phyloP scores from a whole-genome alignment of 1,140 invertebrate species.

The Musca vetustissima region DNA sequence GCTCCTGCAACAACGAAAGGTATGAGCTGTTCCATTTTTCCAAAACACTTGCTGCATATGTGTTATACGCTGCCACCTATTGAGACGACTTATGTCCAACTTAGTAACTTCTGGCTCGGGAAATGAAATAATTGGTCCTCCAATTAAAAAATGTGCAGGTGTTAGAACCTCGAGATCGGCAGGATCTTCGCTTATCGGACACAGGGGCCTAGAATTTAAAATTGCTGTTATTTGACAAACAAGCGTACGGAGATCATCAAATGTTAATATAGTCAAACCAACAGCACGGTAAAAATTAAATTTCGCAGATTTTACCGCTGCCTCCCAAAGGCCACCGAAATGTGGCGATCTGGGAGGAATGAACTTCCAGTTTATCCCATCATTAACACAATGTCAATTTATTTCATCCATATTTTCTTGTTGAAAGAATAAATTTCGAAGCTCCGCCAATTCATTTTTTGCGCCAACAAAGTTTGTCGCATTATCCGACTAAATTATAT shows the following conservation, averaged over 20 bases:
- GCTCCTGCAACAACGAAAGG: no score
- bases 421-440: not conserved
- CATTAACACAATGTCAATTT: not conserved
- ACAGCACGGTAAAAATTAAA: not conserved
- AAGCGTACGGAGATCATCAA: conserved; percentile 27
- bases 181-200: not conserved
- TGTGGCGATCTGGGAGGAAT: conserved; percentile 26
- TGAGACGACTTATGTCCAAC: conserved; percentile 1
- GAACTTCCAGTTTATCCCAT: conserved; percentile 23
- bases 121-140: conserved; percentile 32
- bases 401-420: not conserved
- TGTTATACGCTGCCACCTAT: conserved; percentile 28
- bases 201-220: conserved; percentile 7
- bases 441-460: conserved; percentile 20
- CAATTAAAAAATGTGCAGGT: not conserved
- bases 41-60: conserved; percentile 7
- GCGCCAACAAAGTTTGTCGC: conserved; percentile 19
- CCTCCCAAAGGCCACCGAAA: conserved; percentile 23
- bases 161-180: not conserved
- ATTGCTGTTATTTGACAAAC: conserved; percentile 30
- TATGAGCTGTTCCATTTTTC: no score
- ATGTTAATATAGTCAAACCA: not conserved
- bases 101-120: conserved; percentile 34
- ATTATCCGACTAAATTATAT: conserved; percentile 18
- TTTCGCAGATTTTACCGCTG: no score